Percentiles rank a stretch among this genome's conserved stretches.
These are phyloP conservation scores for Nixonia krombeini DNA, from an alignment of 1,140 invertebrate genomes.

Conservation along the genomic window DNA sequence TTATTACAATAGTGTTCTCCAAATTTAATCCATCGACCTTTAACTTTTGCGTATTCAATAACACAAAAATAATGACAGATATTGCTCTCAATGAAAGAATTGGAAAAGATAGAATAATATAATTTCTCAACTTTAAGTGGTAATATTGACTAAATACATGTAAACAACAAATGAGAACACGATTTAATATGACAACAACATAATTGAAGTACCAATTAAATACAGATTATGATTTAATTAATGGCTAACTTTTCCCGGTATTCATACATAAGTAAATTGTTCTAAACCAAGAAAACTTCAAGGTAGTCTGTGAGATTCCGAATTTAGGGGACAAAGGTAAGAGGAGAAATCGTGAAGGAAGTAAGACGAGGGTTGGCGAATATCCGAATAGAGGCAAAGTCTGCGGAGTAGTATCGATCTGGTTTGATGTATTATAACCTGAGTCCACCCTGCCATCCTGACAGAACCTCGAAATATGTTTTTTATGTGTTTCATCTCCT, in stretches of 20 bases:
- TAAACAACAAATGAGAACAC: too few species aligned
- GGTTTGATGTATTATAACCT: slow-evolving; percentile 70
- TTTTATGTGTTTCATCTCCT: slow-evolving; percentile 65
- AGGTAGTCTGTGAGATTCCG: slow-evolving; percentile 27
- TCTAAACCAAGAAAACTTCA: slow-evolving; percentile 28
- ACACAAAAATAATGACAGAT: too few species aligned
- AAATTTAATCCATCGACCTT: background rate
- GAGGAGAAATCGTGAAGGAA: slow-evolving; percentile 45
- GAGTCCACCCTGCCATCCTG: slow-evolving; percentile 66
- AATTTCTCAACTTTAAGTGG: too few species aligned
- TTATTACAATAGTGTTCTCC: background rate
- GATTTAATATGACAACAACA: too few species aligned
- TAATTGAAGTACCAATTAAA: too few species aligned
- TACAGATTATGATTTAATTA: too few species aligned
- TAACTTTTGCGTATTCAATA: background rate
- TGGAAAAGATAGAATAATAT: too few species aligned
- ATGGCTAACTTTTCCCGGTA: background rate
- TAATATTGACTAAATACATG: too few species aligned
- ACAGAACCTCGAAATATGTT: slow-evolving; percentile 69
- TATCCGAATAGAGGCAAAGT: slow-evolving; percentile 66
- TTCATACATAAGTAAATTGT: slow-evolving; percentile 26
- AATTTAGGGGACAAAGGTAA: slow-evolving; percentile 50
- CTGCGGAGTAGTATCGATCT: slow-evolving; percentile 69
- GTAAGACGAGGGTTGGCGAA: slow-evolving; percentile 53
- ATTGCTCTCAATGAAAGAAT: too few species aligned